Base-by-base conservation (phyloP, 2,797 vertebrate species). In the Neostethus bicornis region DNA sequence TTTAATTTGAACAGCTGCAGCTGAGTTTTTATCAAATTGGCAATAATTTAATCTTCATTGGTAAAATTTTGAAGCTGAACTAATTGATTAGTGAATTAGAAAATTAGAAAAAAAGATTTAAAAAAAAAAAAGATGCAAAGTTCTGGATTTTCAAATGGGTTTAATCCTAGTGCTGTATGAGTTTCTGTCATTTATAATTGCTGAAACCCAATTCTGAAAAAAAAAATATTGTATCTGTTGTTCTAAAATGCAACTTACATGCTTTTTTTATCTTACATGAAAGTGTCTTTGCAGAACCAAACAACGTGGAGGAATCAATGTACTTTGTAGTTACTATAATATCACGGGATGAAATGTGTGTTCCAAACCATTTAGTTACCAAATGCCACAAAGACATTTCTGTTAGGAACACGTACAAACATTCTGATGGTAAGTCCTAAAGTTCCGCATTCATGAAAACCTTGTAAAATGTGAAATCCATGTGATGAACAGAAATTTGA, bases 1-100 rank as follows among this genome's bases (percentile, higher is more conserved):
- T 80, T 56, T 70, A 62, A 45, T 69, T 56, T 66, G 28, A 62
- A 51, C 51, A 71, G 58, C 31, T 66, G 38, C 45, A 45, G 49
- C 39, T 60, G 28, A 55, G 26, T 12, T 45, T 51, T 29, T 17
- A 6, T 61, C 61, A 32, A 3, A 45, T 66, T 59, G 28, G 14
- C 9, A 26, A 42, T 39, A 41, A 34, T 5, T 46, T 19, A 26
- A n/a, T 19, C 10, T 32, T 0, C 8, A 28, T 54, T 52, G 0
- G 5, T 23, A 26, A 52, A 42, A 62, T 51, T 20, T 53, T 51
- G 12, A 34, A 5, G 7, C 28, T 55, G n/a, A 48, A 61, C 16
- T 14, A 3, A 38, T 38, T 52, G 32, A 48, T 64, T 46, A 17
- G 41, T 51, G 31, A 64, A 25, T 70, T 17, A 53, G 32, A 52